A percentile compares a stretch with the other conserved stretches of the same genome.
phyloP scores from a whole-genome alignment of 2,797 vertebrate species.

The Semotilus atromaculatus region DNA sequence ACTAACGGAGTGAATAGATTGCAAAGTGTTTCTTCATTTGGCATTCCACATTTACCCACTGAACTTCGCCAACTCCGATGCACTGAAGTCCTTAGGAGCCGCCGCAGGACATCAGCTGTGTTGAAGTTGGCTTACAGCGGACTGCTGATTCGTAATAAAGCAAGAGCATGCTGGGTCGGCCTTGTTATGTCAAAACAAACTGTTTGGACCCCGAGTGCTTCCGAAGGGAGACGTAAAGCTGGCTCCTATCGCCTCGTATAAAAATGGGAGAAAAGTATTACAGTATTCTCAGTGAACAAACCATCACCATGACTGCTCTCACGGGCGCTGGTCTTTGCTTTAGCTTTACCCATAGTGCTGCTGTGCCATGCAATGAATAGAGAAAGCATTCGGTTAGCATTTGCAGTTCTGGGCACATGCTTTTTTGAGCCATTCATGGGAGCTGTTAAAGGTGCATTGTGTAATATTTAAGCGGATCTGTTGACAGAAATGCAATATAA shows the following conservation, averaged over 20 bases:
- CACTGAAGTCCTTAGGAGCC: constrained; percentile 15
- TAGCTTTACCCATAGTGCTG: background rate
- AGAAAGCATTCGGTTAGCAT: background rate
- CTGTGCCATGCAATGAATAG: background rate
- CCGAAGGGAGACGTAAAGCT: background rate
- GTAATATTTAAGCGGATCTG: too few species aligned
- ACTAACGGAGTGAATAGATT: background rate
- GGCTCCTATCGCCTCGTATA: background rate
- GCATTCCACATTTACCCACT: background rate
- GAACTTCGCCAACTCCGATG: constrained; percentile 8
- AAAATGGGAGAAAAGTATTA: background rate
- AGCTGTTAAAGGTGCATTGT: background rate
- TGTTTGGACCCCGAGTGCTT: background rate
- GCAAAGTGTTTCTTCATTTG: background rate
- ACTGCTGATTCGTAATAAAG: background rate
- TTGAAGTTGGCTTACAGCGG: background rate
- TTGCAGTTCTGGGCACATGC: background rate
- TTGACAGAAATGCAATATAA: too few species aligned
- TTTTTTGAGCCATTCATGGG: background rate
- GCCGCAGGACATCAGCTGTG: constrained; percentile 29
- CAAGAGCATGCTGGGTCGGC: background rate
- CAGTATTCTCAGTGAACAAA: background rate
- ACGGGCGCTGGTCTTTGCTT: background rate
- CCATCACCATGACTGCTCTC: background rate
- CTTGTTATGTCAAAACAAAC: constrained; percentile 42